Base-by-base conservation (phyloP, 2,888 invertebrate species). In the Prosopocoilus inquinatus region DNA sequence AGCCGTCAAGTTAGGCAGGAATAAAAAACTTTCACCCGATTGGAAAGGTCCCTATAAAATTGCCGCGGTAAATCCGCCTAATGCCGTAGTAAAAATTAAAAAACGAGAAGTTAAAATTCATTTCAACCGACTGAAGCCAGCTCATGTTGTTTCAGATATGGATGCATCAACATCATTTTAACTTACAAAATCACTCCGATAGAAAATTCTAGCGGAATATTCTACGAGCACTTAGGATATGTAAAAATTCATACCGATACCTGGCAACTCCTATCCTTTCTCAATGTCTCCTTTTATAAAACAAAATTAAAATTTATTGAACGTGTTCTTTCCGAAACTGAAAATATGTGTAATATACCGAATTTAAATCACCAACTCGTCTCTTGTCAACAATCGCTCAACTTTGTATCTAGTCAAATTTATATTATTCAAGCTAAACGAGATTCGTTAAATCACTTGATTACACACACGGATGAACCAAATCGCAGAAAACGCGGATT, bases 71-170 rank as follows among this genome's bases (percentile, higher is more conserved):
- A 59, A 65, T 39, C 33, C 58, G 52, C 9, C 59, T 57, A 55
- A 66, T 38, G 58, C 55, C n/a, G 59, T 59, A 3, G 57, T 63
- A 34, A 43, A 55, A 55, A 49, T 61, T 38, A 57, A 62, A 47
- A 60, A 53, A n/a, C 53, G 49, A 50, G 48, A 35, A 36, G 44
- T 55, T 4, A 51, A 52, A 38, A 56, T 61, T 16, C 61, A 58
- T 47, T 34, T 45, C 5, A 57, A 62, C 36, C 12, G 55, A 49
- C 15, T 61, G 35, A 63, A 58, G 48, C 8, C 36, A 16, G 41
- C 41, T 13, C n/a, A 47, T 20, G 12, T 50, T 50, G 50, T 41
- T 50, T 41, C 41, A 41, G 50, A 41, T 47, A 32, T 15, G 28
- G 47, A 47, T 41, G 50, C 39, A 11, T 39, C 32, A 4, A 41